phyloP scores from a whole-genome alignment of 2,888 invertebrate genomes.

The Dryobotodes eremita region DNA sequence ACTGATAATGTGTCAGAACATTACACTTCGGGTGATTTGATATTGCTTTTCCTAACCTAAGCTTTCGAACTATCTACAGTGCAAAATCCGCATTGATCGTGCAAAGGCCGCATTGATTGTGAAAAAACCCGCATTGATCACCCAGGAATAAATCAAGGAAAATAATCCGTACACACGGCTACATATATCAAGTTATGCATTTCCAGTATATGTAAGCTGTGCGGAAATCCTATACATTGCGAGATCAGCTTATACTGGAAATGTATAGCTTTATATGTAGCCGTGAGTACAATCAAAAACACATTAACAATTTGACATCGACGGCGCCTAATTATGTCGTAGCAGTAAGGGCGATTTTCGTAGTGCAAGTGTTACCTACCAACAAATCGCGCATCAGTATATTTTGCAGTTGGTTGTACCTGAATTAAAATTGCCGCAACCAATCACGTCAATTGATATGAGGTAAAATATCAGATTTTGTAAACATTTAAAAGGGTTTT shows the following conservation, averaged over 20 bases:
- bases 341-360: not conserved
- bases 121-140: not conserved
- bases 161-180: not conserved
- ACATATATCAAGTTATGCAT: too few species aligned
- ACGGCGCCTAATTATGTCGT: too few species aligned
- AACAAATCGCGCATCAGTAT: not conserved
- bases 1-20: slow-evolving; percentile 24
- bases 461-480: too few species aligned
- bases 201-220: too few species aligned
- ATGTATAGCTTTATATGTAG: too few species aligned
- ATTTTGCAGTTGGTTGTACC: not conserved
- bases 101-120: not conserved
- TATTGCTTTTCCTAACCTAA: not conserved
- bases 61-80: not conserved
- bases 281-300: too few species aligned
- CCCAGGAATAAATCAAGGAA: not conserved
- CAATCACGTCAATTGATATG: not conserved
- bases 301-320: not conserved
- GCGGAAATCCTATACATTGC: too few species aligned
- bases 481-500: not conserved
- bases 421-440: not conserved
- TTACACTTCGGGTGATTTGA: not conserved
- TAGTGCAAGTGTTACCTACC: not conserved
- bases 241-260: too few species aligned
- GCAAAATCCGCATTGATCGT: not conserved